Conservation (phyloP, 2,113 vertebrate genomes). For the Percina caprodes region DNA sequence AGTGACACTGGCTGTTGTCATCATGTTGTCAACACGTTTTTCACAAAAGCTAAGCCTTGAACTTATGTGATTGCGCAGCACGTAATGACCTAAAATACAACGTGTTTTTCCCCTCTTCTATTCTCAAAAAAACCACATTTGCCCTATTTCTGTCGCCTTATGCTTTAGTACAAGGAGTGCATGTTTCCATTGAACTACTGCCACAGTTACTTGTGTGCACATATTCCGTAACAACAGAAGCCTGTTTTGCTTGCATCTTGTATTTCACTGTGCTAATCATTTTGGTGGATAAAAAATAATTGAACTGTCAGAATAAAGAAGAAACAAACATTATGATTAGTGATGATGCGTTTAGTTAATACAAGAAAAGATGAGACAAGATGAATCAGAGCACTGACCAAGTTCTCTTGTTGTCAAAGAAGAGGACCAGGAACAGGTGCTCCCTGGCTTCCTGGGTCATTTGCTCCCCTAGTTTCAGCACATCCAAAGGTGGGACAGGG, state of each 20-base stretch:
- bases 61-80: slow-evolving; percentile 11
- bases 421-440: slow-evolving; percentile 98
- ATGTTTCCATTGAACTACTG: slow-evolving; percentile 49
- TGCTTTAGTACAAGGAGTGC: background rate
- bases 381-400: slow-evolving; percentile 86
- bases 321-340: background rate
- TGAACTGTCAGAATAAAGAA: background rate
- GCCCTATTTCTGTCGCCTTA: slow-evolving; percentile 62
- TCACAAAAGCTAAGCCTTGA: background rate
- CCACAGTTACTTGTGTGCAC: background rate
- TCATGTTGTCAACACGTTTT: background rate
- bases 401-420: slow-evolving; percentile 99
- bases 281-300: background rate
- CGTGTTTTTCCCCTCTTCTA: slow-evolving; percentile 11
- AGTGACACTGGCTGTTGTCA: background rate
- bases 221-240: slow-evolving; percentile 34
- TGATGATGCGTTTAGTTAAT: background rate
- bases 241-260: background rate
- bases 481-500: slow-evolving; percentile 95
- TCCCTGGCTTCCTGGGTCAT: slow-evolving; percentile 99
- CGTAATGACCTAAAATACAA: slow-evolving; percentile 52
- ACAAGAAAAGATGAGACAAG: background rate
- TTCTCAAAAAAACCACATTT: slow-evolving; percentile 59
- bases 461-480: slow-evolving; percentile 97
- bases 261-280: background rate